phyloP scores from a whole-genome alignment of 2,113 vertebrate genomes.

The Morone chrysops region DNA sequence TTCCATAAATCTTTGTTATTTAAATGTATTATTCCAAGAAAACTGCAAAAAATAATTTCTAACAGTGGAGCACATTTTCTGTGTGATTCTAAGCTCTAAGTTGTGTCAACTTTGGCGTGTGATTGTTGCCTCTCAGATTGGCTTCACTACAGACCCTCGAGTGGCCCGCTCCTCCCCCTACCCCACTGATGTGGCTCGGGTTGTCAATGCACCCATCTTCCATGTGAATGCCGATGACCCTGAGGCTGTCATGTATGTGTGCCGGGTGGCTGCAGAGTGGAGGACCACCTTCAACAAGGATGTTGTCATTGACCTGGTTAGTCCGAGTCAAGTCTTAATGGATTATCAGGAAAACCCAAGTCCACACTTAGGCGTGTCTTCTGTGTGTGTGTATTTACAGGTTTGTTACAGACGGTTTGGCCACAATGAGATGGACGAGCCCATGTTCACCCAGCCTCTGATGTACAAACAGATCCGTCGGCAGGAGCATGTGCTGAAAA shows the following conservation, averaged over 20 bases:
- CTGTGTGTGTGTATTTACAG: constrained; percentile 69
- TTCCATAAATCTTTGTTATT: neutral
- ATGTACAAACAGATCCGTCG: constrained; percentile 96
- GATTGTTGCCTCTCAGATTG: constrained; percentile 84
- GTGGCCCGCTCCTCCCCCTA: constrained; percentile 94
- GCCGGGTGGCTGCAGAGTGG: constrained; percentile 93
- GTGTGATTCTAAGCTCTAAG: neutral
- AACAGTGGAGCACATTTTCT: neutral
- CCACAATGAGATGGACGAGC: constrained; percentile 95
- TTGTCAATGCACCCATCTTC: constrained; percentile 95
- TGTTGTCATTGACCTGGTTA: constrained; percentile 92
- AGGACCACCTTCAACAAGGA: constrained; percentile 93
- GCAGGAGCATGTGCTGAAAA: constrained; percentile 92
- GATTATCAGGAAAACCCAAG: neutral
- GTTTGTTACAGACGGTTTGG: constrained; percentile 92
- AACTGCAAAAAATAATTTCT: neutral
- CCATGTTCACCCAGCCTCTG: constrained; percentile 93
- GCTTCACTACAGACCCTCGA: constrained; percentile 93
- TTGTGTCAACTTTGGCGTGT: neutral
- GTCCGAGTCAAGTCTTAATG: neutral
- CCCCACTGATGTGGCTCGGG: constrained; percentile 90
- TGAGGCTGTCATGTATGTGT: constrained; percentile 92
- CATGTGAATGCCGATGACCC: constrained; percentile 93
- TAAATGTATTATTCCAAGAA: neutral
- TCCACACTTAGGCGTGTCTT: neutral